Percentiles rank a stretch among this genome's conserved stretches.
Evolutionary conservation across 2,797 vertebrate species (phyloP).

Genomic region (Corythornis leucogaster): DNA sequence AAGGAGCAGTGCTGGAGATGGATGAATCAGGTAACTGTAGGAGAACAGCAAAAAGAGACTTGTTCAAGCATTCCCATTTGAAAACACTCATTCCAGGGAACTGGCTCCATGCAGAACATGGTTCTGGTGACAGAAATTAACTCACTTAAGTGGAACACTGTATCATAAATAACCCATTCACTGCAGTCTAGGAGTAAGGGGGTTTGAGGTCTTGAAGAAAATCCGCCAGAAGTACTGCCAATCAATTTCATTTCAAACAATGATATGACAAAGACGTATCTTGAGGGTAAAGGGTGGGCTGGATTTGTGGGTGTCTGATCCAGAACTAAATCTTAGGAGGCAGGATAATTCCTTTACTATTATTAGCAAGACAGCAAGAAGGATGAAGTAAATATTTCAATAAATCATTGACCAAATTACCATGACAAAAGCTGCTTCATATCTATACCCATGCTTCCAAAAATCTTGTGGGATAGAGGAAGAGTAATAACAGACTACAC

Average conservation of each 20-base stretch:
- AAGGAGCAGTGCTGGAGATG: background rate
- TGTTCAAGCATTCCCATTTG: background rate
- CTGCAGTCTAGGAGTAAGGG: background rate
- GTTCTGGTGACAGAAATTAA: background rate
- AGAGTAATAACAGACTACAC: background rate
- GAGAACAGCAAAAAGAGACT: background rate
- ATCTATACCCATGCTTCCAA: background rate
- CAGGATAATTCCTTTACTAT: background rate
- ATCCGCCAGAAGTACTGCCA: background rate
- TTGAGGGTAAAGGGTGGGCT: accelerated
- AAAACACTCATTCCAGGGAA: background rate
- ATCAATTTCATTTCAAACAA: background rate
- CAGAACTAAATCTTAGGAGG: background rate
- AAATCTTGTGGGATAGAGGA: background rate
- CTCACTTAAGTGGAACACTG: background rate
- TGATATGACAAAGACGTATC: background rate
- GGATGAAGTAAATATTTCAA: background rate
- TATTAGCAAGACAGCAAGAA: background rate
- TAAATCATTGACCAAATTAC: background rate
- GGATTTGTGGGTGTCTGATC: accelerated
- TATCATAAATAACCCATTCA: background rate
- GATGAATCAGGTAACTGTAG: background rate
- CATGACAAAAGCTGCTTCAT: background rate
- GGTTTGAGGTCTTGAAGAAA: background rate
- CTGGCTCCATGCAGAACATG: background rate